Base-by-base conservation (phyloP, 2,113 vertebrate species). In the Amphilophus citrinellus region DNA sequence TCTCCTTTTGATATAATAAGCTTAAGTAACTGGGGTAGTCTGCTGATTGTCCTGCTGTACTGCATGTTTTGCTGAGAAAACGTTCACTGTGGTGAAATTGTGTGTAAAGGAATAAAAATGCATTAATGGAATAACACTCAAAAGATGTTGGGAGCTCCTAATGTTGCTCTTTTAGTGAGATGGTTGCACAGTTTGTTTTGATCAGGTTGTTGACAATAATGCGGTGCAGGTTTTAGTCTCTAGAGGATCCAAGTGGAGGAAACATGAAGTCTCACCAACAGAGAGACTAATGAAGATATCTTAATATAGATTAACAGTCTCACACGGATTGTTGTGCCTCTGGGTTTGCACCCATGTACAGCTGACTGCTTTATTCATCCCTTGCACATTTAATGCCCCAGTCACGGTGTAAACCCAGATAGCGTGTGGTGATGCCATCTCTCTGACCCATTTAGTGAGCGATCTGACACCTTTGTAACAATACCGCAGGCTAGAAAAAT, bases 231-330 rank as follows among this genome's bases (percentile, higher is more conserved):
- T 79, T 66, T 79, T 18, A 39, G 14, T 59, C 35, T 66, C 6
- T 50, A 53, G 79, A 78, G 56, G 39, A 63, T 87, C 83, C 20
- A 76, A 66, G 75, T 6, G 35, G 35, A 17, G 11, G 42, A 30
- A 37, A 59, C 14, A 50, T 57, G 47, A 68, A 83, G 32, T 77
- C 79, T 44, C 75, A 30, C 22, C 27, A 79, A 57, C 60, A 84
- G 32, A 50, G 65, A 66, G 44, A 83, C 61, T 79, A 85, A 85
- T 87, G 73, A 92, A 57, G 80, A 83, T 63, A 79, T 86, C 30
- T 47, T 66, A 37, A 86, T 75, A 20, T 62, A 44, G 60, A 11
- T n/a, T 44, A 18, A 47, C 60, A 73, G 30, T 27, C 75, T 68
- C 61, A 58, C 86, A 84, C 75, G 5, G 79, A 62, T 39, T 42